These are phyloP conservation scores for Noturus placidus DNA, from an alignment of 2,113 vertebrate genomes.

Conservation along the genomic window DNA sequence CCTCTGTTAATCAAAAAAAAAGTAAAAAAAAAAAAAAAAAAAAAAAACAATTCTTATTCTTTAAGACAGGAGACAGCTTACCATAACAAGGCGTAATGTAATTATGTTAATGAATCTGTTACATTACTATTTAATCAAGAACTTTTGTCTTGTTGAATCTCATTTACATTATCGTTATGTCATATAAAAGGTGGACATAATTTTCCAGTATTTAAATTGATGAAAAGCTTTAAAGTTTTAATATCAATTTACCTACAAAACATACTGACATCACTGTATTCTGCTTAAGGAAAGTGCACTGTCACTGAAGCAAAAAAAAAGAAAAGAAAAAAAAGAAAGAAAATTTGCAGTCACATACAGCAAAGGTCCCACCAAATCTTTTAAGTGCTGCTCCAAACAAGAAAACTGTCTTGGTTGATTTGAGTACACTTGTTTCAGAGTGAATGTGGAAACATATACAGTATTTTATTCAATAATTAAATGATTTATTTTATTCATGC, in stretches of 20 bases:
- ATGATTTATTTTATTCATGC: slow-evolving; percentile 32
- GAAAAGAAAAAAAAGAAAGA: slow-evolving; percentile 55
- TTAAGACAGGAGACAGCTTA: neutral
- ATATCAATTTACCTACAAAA: slow-evolving; percentile 99
- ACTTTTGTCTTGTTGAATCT: slow-evolving; percentile 29
- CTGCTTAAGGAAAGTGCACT: slow-evolving; percentile 91
- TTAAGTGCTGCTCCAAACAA: slow-evolving; percentile 81
- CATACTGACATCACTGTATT: slow-evolving; percentile 91
- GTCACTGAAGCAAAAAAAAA: slow-evolving; percentile 83
- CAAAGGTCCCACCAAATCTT: slow-evolving; percentile 82
- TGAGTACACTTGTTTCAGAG: slow-evolving; percentile 61
- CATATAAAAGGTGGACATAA: slow-evolving; percentile 25
- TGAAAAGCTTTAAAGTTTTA: slow-evolving; percentile 78
- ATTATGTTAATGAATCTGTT: slow-evolving; percentile 17
- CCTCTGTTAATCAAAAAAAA: neutral
- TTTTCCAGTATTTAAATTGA: slow-evolving; percentile 11
- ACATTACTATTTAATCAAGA: slow-evolving; percentile 43
- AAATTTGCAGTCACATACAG: slow-evolving; percentile 94
- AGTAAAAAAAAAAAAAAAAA: neutral
- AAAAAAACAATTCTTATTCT: neutral
- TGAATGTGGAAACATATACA: slow-evolving; percentile 44
- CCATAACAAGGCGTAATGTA: slow-evolving; percentile 7
- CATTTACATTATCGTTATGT: slow-evolving; percentile 23
- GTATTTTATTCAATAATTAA: slow-evolving; percentile 55
- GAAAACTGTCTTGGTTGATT: slow-evolving; percentile 68